phyloP scores from a whole-genome alignment of 2,797 vertebrate genomes.

The Todus mexicanus region DNA sequence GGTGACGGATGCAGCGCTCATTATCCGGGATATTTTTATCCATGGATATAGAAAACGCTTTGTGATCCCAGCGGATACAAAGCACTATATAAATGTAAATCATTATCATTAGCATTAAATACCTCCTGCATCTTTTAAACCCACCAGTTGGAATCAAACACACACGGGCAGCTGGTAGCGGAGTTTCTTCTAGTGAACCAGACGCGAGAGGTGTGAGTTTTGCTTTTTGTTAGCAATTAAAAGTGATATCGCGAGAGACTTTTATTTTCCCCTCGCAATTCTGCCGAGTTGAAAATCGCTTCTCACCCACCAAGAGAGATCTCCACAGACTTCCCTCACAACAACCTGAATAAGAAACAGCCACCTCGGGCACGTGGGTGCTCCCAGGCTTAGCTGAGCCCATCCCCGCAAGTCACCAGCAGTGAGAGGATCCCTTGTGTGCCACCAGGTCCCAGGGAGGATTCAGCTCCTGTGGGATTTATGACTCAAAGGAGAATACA shows the following conservation, averaged over 20 bases:
- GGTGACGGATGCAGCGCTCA: constrained; percentile 14
- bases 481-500: not conserved
- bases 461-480: not conserved
- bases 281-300: constrained; percentile 1
- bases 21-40: constrained; percentile 28
- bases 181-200: not conserved
- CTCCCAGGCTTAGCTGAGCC: rapidly evolving
- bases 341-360: not conserved
- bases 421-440: not conserved
- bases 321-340: not conserved
- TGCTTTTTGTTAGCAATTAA: constrained; percentile 25
- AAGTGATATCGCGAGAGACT: not conserved
- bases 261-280: not conserved
- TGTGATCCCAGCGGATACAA: constrained; percentile 31
- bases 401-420: too few species aligned
- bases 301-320: not conserved
- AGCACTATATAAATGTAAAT: constrained; percentile 62
- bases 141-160: not conserved
- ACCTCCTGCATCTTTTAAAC: constrained; percentile 52
- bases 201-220: not conserved
- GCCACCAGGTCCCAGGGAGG: not conserved
- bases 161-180: not conserved
- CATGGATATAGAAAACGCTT: constrained; percentile 17
- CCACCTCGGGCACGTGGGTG: rapidly evolving
- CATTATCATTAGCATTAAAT: constrained; percentile 61